Evolutionary conservation across 2,888 invertebrate species (phyloP).

Genomic region (Daptonema setosum): DNA sequence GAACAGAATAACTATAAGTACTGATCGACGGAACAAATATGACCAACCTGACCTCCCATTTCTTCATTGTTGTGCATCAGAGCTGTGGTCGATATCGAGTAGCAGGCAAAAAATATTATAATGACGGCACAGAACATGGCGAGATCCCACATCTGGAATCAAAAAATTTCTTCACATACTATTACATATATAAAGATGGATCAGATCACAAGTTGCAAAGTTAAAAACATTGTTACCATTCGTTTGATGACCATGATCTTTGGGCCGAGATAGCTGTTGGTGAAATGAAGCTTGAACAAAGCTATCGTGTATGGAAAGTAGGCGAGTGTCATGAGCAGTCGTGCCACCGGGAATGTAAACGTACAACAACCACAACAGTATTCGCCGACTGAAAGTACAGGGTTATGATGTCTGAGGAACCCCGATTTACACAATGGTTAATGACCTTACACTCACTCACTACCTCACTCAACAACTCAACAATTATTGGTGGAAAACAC

Average conservation of each 20-base stretch:
- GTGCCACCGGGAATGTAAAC: not conserved
- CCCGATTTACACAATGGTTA: too few species aligned
- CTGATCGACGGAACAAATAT: too few species aligned
- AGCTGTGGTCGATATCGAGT: not conserved
- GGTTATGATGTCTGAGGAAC: too few species aligned
- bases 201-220: not conserved
- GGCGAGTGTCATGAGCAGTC: slow-evolving; percentile 29
- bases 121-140: not conserved
- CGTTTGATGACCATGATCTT: slow-evolving; percentile 31
- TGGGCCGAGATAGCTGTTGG: slow-evolving; percentile 29
- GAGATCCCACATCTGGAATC: not conserved
- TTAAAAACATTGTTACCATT: slow-evolving; percentile 31
- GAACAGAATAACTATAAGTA: too few species aligned
- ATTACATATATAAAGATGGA: not conserved
- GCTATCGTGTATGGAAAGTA: slow-evolving; percentile 27
- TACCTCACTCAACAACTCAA: too few species aligned
- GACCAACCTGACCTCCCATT: too few species aligned
- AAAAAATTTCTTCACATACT: too few species aligned
- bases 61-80: not conserved
- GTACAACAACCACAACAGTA: too few species aligned
- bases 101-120: not conserved
- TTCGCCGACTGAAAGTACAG: too few species aligned
- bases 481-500: too few species aligned
- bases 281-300: slow-evolving; percentile 28
- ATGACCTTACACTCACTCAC: too few species aligned